phyloP scores from a whole-genome alignment of 2,113 vertebrate genomes.

The Mionectes macconnelli region DNA sequence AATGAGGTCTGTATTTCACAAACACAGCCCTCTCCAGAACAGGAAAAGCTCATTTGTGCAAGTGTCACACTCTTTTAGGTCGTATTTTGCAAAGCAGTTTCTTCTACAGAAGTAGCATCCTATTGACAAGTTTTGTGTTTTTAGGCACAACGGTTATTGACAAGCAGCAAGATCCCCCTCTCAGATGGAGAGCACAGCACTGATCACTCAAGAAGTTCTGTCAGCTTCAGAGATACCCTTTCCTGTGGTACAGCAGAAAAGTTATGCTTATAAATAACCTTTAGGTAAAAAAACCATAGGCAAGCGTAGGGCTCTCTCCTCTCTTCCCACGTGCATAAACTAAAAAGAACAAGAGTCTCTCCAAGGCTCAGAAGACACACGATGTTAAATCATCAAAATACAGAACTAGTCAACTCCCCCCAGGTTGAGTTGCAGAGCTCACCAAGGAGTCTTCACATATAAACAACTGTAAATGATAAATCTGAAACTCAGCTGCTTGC shows the following conservation, averaged over 20 bases:
- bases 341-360: background rate
- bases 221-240: background rate
- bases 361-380: background rate
- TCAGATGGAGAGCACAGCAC: background rate
- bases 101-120: background rate
- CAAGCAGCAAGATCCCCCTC: background rate
- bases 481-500: constrained; percentile 40
- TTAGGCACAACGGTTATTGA: background rate
- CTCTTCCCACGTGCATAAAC: background rate
- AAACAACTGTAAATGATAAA: background rate
- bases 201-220: background rate
- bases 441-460: background rate
- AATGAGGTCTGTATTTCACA: constrained; percentile 6
- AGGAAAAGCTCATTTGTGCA: constrained; percentile 12
- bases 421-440: background rate
- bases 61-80: background rate
- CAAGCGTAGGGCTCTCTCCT: background rate
- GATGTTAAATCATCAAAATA: background rate
- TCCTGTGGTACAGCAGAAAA: background rate
- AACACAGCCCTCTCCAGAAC: background rate
- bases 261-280: background rate
- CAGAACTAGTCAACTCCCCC: background rate
- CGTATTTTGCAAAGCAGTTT: background rate
- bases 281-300: background rate
- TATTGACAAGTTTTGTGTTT: background rate